Evolutionary conservation across 2,888 invertebrate species (phyloP).

Genomic region (Villa cingulata): DNA sequence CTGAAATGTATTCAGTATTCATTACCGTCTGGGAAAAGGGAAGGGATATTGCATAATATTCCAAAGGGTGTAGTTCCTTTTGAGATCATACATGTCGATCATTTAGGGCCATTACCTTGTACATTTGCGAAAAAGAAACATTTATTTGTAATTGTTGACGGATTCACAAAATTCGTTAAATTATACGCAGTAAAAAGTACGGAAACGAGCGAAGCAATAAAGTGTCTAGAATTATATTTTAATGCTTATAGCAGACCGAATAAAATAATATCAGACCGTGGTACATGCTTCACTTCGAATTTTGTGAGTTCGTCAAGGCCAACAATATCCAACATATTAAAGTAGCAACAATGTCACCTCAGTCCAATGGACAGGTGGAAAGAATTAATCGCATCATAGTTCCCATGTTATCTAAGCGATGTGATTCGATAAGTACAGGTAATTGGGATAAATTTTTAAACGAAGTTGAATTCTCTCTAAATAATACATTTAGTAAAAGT

Average conservation of each 20-base stretch:
- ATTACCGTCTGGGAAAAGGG: slow-evolving; percentile 7
- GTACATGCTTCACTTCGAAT: slow-evolving; percentile 15
- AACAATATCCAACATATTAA: slow-evolving; percentile 11
- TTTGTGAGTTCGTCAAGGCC: slow-evolving; percentile 11
- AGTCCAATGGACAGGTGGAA: slow-evolving; percentile 17
- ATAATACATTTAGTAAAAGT: too few species aligned
- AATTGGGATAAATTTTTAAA: too few species aligned
- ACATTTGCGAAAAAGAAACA: slow-evolving; percentile 6
- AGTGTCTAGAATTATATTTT: slow-evolving; percentile 17
- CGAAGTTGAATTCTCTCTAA: too few species aligned
- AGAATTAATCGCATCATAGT: slow-evolving; percentile 15
- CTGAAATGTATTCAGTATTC: slow-evolving; percentile 7
- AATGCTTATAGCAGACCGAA: slow-evolving; percentile 13
- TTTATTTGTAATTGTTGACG: slow-evolving; percentile 7
- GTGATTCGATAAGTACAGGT: too few species aligned
- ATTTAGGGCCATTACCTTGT: slow-evolving; percentile 11
- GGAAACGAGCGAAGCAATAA: slow-evolving; percentile 18
- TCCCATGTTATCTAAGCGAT: too few species aligned
- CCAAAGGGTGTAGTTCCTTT: slow-evolving; percentile 20
- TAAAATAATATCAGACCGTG: slow-evolving; percentile 15
- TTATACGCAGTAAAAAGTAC: slow-evolving; percentile 7
- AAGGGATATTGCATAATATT: slow-evolving; percentile 19
- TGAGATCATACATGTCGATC: slow-evolving; percentile 10
- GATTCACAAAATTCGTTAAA: slow-evolving; percentile 11
- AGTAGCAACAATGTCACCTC: slow-evolving; percentile 14